Evolutionary conservation across 2,797 vertebrate genomes (phyloP).

Genomic region (Amblyopsis hoosieri): DNA sequence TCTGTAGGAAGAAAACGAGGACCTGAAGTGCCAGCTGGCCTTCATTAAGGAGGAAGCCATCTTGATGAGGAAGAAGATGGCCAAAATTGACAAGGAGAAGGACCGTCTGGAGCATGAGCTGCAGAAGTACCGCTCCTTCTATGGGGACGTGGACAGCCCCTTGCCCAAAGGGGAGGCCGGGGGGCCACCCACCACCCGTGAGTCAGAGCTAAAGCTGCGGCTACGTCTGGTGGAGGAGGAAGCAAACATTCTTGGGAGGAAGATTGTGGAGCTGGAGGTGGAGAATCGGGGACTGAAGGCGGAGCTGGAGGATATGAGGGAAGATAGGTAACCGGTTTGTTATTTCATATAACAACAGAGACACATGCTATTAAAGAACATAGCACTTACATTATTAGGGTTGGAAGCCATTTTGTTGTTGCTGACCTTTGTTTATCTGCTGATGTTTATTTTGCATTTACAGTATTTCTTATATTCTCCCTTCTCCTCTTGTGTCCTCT

Average conservation of each 20-base stretch:
- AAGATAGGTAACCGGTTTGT: conserved; percentile 73
- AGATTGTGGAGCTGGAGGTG: conserved; percentile 97
- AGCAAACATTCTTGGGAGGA: conserved; percentile 96
- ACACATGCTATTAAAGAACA: too few species aligned
- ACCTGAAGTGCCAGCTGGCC: conserved; percentile 95
- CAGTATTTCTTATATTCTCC: background rate
- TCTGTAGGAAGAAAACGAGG: conserved; percentile 93
- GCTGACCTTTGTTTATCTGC: too few species aligned
- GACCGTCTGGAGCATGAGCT: conserved; percentile 95
- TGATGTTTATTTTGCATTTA: too few species aligned
- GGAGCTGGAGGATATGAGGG: conserved; percentile 94
- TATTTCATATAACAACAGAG: too few species aligned
- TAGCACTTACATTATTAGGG: too few species aligned
- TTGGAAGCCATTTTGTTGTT: too few species aligned
- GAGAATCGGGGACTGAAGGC: conserved; percentile 97
- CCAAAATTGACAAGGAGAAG: conserved; percentile 97
- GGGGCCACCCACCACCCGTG: conserved; percentile 93
- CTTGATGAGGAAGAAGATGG: conserved; percentile 98
- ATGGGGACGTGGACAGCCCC: conserved; percentile 97
- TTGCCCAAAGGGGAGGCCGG: conserved; percentile 96
- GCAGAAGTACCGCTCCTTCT: conserved; percentile 96
- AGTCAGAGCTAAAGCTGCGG: conserved; percentile 95
- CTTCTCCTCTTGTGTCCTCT: background rate
- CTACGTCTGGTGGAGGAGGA: conserved; percentile 96
- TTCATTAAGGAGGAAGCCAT: conserved; percentile 96